Evolutionary conservation across 2,113 vertebrate genomes (phyloP).

Genomic region (Istiophorus platypterus): DNA sequence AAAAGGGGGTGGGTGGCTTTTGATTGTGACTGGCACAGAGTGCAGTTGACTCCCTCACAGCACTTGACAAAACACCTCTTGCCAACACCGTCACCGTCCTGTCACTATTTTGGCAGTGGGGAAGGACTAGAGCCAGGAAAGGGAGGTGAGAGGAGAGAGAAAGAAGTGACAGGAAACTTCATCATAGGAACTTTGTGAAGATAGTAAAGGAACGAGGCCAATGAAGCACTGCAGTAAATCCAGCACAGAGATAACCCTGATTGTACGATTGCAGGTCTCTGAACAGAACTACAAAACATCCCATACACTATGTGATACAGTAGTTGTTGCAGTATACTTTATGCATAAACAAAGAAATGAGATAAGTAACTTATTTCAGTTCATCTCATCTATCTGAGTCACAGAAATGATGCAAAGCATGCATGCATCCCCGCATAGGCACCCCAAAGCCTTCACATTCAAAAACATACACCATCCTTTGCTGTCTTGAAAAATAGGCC

Average conservation of each 20-base stretch:
- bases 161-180: constrained; percentile 60
- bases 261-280: background rate
- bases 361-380: background rate
- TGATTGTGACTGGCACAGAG: constrained; percentile 65
- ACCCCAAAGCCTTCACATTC: constrained; percentile 30
- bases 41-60: constrained; percentile 54
- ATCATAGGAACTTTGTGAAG: constrained; percentile 51
- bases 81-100: constrained; percentile 61
- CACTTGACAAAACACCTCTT: constrained; percentile 67
- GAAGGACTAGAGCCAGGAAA: constrained; percentile 40
- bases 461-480: constrained; percentile 43
- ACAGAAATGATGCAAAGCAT: constrained; percentile 31
- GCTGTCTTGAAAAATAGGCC: constrained; percentile 72
- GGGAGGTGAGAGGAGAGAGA: constrained; percentile 14
- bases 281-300: background rate
- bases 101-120: constrained; percentile 60
- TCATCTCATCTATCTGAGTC: constrained; percentile 28
- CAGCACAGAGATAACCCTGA: constrained; percentile 9
- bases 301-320: background rate
- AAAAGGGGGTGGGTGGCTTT: background rate
- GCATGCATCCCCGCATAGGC: constrained; percentile 28
- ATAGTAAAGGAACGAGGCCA: constrained; percentile 31
- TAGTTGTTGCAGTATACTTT: background rate
- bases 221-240: constrained; percentile 12
- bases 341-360: constrained; percentile 42